Percentiles rank a stretch among this genome's conserved stretches.
phyloP scores from a whole-genome alignment of 2,113 vertebrate genomes.

The Romanogobio albipinnatus region DNA sequence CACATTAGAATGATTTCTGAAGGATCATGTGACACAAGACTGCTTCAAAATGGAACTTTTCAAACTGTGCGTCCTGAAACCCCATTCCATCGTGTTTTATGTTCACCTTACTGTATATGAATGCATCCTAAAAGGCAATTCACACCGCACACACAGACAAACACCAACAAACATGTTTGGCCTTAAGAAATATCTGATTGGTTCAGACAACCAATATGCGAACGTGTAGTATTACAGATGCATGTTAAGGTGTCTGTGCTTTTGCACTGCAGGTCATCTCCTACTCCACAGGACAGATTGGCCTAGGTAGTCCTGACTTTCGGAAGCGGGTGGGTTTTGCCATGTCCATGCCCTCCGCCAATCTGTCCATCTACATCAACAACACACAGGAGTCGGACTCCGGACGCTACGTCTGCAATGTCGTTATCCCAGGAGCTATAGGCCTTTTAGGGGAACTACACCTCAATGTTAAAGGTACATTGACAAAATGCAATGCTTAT shows the following conservation, averaged over 20 bases:
- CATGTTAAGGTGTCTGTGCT: background rate
- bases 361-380: slow-evolving; percentile 87
- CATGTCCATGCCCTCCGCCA: slow-evolving; percentile 73
- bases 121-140: no score
- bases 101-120: no score
- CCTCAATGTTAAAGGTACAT: slow-evolving; percentile 84
- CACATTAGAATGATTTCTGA: no score
- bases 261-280: slow-evolving; percentile 77
- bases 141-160: no score
- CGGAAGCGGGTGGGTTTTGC: slow-evolving; percentile 78
- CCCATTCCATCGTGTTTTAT: no score
- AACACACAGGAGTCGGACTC: slow-evolving; percentile 83
- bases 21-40: no score
- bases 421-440: slow-evolving; percentile 75
- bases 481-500: background rate
- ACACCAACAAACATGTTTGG: no score
- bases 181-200: no score
- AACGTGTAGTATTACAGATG: background rate
- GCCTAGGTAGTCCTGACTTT: slow-evolving; percentile 72
- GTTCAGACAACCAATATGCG: background rate
- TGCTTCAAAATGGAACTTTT: no score
- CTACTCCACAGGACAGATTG: slow-evolving; percentile 70
- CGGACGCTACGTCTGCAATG: slow-evolving; percentile 81
- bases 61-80: no score
- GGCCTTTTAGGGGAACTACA: slow-evolving; percentile 68